Evolutionary conservation across 2,113 vertebrate species (phyloP).

Genomic region (Tylochromis polylepis): DNA sequence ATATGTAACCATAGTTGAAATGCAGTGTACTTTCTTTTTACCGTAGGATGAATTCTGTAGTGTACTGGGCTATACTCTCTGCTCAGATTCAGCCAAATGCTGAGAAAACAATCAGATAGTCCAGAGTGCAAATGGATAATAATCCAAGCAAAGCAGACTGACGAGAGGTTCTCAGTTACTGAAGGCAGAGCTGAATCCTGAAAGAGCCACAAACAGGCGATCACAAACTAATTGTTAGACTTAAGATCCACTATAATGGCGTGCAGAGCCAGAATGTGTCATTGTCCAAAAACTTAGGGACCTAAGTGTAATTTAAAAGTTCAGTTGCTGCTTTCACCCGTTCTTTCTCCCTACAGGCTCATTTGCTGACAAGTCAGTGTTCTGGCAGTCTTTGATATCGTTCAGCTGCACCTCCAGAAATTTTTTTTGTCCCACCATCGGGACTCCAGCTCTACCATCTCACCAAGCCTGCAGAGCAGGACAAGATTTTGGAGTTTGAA

Average conservation of each 20-base stretch:
- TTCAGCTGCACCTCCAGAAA: neutral
- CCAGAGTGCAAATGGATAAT: neutral
- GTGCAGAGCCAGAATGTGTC: neutral
- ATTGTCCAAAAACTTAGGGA: neutral
- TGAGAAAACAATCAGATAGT: too few species aligned
- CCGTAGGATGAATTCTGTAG: too few species aligned
- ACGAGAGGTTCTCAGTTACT: neutral
- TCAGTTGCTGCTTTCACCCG: neutral
- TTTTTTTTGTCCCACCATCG: neutral
- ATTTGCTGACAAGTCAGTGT: fast-evolving
- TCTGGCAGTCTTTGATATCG: neutral
- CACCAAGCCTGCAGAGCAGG: neutral
- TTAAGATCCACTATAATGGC: neutral
- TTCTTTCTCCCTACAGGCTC: neutral
- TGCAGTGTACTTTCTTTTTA: neutral
- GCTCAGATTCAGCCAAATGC: neutral
- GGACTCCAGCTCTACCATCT: neutral
- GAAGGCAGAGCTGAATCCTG: neutral
- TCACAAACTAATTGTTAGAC: neutral
- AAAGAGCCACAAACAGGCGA: neutral
- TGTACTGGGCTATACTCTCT: neutral
- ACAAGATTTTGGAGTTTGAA: neutral
- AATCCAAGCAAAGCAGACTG: neutral
- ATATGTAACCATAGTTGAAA: neutral
- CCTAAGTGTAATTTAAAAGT: neutral